Evolutionary conservation across 2,797 vertebrate genomes (phyloP), one percentile per base, ranked within the genome.

Genomic region (Australoheros facetus): DNA sequence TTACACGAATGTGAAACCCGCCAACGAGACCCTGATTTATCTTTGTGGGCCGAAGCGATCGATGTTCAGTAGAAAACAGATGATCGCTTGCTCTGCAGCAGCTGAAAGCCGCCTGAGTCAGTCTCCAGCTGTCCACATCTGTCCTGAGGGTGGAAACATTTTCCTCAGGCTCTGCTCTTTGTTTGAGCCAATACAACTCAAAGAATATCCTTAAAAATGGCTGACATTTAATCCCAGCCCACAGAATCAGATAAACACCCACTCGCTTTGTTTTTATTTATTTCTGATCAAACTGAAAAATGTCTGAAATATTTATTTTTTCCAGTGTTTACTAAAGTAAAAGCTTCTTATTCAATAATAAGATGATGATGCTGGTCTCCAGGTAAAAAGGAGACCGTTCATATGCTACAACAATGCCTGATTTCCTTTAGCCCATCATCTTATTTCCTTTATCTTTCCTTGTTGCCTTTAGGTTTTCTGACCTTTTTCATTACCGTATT

Each of bases 61-160:
- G 42, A 88, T 84, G 48, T 59, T 42, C 16, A 72, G 45, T 53
- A 23, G 75, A 54, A 72, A 77, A 70, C 70, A 75, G 42, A 78
- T 69, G 51, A 83, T 73, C 56, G 23, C 60, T 55, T 16, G 30
- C 4, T 72, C 64, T 0, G 42, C 79, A 72, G 83, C 54, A 16
- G 85, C 73, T 83, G 32, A 73, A 82, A 48, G 12, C 0, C 21
- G 77, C 10, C 72, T 4, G 48, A 77, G 32, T 70, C 55, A 4
- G 19, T 1, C 26, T 62, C 2, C 48, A 45, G 74, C 23, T 17
- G 37, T 75, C 81, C 55, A 0, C 51, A 37, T 77, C n/a, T 17
- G 30, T 72, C 85, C 48, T 1, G 53, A 3, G 42, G 26, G 28
- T 12, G 62, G 70, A 73, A 60, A 3, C 45, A 3, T 73, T 55